Evolutionary conservation across 2,797 vertebrate species (phyloP).

Genomic region (Melanotaenia boesemani): DNA sequence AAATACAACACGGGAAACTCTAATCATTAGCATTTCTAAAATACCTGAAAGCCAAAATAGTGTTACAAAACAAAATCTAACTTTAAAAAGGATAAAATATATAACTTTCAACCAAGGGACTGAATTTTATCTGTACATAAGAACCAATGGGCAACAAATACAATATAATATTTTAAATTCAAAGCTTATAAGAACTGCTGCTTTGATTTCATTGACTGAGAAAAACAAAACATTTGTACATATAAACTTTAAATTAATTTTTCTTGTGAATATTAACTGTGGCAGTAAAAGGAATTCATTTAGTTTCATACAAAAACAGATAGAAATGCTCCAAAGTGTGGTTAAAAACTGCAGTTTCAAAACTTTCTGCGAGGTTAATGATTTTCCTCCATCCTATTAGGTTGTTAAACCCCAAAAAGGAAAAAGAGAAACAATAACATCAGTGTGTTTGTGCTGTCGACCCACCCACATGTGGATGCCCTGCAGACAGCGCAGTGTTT

Average conservation of each 20-base stretch:
- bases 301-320: neutral
- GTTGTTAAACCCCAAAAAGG: conserved; percentile 13
- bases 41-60: neutral
- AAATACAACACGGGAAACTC: neutral
- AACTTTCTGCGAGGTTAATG: neutral
- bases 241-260: neutral
- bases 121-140: neutral
- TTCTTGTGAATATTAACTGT: neutral
- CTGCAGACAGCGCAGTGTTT: conserved; percentile 26
- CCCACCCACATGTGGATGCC: conserved; percentile 7
- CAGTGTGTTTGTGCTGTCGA: neutral
- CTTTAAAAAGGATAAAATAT: neutral
- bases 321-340: neutral
- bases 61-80: neutral
- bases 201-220: neutral
- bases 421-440: neutral
- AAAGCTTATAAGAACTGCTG: neutral
- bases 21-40: neutral
- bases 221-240: neutral
- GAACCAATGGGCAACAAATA: neutral
- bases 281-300: neutral
- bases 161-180: neutral
- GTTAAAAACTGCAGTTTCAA: neutral
- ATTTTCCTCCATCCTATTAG: conserved; percentile 7
- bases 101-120: neutral